These are phyloP conservation scores for Drosophila quadrilineata DNA, from an alignment of 1,140 invertebrate species.

Conservation along the genomic window DNA sequence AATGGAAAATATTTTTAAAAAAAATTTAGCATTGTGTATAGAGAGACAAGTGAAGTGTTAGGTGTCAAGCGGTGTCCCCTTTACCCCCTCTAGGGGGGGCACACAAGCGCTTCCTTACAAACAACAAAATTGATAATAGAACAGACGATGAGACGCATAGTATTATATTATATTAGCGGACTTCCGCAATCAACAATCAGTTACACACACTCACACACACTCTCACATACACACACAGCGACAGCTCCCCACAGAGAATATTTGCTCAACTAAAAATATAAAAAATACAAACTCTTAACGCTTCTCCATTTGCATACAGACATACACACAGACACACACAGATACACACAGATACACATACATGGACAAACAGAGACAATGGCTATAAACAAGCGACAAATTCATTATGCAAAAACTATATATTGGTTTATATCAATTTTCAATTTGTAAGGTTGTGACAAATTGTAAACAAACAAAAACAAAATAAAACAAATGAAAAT, in stretches of 20 bases:
- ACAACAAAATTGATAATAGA: constrained; percentile 60
- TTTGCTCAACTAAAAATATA: constrained; percentile 27
- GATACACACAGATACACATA: constrained; percentile 18
- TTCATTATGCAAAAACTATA: constrained; percentile 55
- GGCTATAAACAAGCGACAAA: constrained; percentile 43
- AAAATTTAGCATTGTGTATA: constrained; percentile 67
- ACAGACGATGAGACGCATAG: constrained; percentile 43
- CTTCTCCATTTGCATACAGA: constrained; percentile 7
- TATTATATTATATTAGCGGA: constrained; percentile 59
- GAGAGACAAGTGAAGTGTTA: constrained; percentile 39
- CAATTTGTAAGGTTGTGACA: constrained; percentile 81
- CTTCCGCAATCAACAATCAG: constrained; percentile 41
- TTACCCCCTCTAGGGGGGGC: constrained; percentile 13
- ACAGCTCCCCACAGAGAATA: constrained; percentile 20
- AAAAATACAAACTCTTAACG: too few species aligned
- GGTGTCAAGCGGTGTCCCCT: constrained; percentile 42
- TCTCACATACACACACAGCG: constrained; percentile 4
- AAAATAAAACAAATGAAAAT: constrained; percentile 49
- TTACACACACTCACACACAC: constrained; percentile 23
- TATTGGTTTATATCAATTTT: constrained; percentile 80
- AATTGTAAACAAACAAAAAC: constrained; percentile 77
- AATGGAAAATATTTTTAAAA: constrained; percentile 64
- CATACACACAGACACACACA: constrained; percentile 9
- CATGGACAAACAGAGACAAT: constrained; percentile 34
- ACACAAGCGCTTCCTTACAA: constrained; percentile 57